These are phyloP conservation scores for Oppia nitens DNA, from an alignment of 1,140 invertebrate species.

Conservation along the genomic window DNA sequence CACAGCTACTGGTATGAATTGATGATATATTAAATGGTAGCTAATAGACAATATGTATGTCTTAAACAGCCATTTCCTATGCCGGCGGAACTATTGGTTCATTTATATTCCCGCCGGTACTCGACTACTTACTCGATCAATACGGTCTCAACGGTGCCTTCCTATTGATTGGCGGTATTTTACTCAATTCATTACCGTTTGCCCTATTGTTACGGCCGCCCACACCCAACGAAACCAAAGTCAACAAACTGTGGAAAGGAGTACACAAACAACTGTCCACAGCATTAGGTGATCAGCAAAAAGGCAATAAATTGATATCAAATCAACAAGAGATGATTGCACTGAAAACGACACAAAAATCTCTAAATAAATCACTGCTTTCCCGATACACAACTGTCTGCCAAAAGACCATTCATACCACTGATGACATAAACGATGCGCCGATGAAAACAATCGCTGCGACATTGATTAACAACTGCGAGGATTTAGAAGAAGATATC, in stretches of 20 bases:
- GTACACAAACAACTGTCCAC: not conserved
- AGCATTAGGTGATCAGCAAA: not conserved
- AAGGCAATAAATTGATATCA: not conserved
- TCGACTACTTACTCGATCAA: constrained; percentile 19
- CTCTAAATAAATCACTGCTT: not conserved
- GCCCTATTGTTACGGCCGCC: constrained; percentile 50
- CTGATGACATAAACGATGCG: too few relatives aligned
- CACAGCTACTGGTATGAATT: constrained; percentile 25
- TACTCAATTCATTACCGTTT: constrained; percentile 61
- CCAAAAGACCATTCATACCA: not conserved
- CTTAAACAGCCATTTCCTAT: constrained; percentile 21
- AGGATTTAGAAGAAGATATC: too few relatives aligned
- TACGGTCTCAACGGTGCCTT: constrained; percentile 29
- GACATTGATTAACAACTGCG: too few relatives aligned
- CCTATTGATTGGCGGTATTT: constrained; percentile 56
- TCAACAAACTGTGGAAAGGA: not conserved
- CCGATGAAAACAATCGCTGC: too few relatives aligned
- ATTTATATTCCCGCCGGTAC: constrained; percentile 26
- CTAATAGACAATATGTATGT: not conserved
- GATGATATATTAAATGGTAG: not conserved
- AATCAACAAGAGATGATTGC: not conserved
- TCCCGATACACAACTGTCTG: not conserved
- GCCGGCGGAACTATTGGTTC: constrained; percentile 28
- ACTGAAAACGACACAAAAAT: not conserved
- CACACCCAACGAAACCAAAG: constrained; percentile 7